These are phyloP conservation scores for Papilio polyxenes DNA, from an alignment of 1,140 invertebrate genomes.

Conservation along the genomic window DNA sequence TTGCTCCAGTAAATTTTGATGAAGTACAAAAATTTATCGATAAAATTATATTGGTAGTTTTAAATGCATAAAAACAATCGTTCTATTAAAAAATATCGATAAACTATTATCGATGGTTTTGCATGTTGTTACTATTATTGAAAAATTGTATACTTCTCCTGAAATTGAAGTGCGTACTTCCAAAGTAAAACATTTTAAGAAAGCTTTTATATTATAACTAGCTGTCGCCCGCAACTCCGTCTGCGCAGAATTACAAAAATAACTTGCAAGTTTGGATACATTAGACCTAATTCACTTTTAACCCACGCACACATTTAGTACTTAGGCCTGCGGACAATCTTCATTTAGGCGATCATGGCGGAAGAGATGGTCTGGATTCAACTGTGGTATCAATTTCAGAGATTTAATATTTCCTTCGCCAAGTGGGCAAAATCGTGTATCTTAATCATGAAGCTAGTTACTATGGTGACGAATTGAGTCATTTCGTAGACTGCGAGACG, in stretches of 20 bases:
- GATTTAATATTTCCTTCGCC: slow-evolving; percentile 57
- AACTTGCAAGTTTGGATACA: neutral
- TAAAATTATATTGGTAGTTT: neutral
- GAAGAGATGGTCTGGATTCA: slow-evolving; percentile 44
- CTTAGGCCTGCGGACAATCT: slow-evolving; percentile 25
- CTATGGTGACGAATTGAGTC: slow-evolving; percentile 57
- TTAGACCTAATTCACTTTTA: neutral
- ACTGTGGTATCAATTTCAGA: slow-evolving; percentile 52
- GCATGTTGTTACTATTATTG: neutral
- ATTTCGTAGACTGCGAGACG: slow-evolving; percentile 50
- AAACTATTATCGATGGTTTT: too few species aligned
- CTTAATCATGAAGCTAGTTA: slow-evolving; percentile 64
- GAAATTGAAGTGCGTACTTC: too few species aligned
- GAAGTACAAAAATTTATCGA: neutral
- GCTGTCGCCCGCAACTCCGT: too few species aligned
- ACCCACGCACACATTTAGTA: slow-evolving; percentile 17
- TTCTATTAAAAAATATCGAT: too few species aligned
- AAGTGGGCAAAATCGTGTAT: slow-evolving; percentile 54
- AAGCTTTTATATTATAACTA: too few species aligned
- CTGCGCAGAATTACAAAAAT: too few species aligned
- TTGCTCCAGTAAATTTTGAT: neutral
- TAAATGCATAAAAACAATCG: too few species aligned
- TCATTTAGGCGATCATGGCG: slow-evolving; percentile 41
- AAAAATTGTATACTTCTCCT: too few species aligned
- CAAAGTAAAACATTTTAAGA: too few species aligned